Base-by-base conservation (phyloP, 2,113 vertebrate species). In the Cettia cetti region DNA sequence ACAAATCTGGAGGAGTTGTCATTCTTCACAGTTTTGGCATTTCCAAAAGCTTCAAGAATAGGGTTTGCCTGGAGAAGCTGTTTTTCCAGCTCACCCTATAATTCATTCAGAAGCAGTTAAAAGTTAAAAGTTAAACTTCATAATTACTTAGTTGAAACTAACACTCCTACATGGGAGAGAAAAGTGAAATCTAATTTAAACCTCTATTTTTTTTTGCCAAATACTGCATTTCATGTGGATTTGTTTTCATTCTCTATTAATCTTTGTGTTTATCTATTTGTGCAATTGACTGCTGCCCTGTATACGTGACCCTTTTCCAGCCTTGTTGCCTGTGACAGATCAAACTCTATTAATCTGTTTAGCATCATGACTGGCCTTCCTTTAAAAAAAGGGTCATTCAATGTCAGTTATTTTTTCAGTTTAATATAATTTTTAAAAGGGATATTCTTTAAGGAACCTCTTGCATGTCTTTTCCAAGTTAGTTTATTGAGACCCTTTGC, bases 1-100 rank as follows among this genome's bases (percentile, higher is more conserved):
- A 99, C 99, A 0, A 99, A 99, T 98, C 99, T 97, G 17, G 99
- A 99, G 7, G 99, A 99, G 98, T 99, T 99, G 98, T 99, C 99
- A 1, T 99, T 99, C 98, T 99, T 99, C 94, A 99, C 99, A 0
- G 99, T 99, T 97, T 99, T 99, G 95, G 99, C 99, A 13, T 99
- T 99, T 96, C 99, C 99, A 69, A 99, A 99, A 91, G 99, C 99
- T 97, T 99, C 99, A 24, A 99, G 98, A 92, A 99, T 99, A 22
- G 99, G 99, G 89, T 99, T 99, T 61, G 99, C 99, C 98, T 99
- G 99, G 53, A 99, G 98, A 94, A 99, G 98, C 96, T 99, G 99
- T 94, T 99, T 99, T 97, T 99, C 99, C 97, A 99, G 98, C 98
- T 99, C 99, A 28, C 99, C 99, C 99, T 99, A 97, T 82, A 98